A percentile compares a stretch with the other conserved stretches of the same genome.
phyloP scores from a whole-genome alignment of 2,888 invertebrate species.

The Synanthedon andrenaeformis region DNA sequence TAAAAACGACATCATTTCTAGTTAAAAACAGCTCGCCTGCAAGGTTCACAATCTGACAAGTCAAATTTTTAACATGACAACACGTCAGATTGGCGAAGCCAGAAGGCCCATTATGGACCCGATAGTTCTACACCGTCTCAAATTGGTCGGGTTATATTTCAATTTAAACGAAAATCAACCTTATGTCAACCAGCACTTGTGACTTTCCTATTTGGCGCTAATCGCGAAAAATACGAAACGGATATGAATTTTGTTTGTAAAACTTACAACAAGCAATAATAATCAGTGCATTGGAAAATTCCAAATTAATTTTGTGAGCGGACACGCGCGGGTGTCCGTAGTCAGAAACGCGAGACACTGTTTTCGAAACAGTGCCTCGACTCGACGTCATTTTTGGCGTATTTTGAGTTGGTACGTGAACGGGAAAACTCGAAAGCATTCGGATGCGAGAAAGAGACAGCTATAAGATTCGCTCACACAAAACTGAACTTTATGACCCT shows the following conservation, averaged over 20 bases:
- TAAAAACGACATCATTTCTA: slow-evolving; percentile 69
- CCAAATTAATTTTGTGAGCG: slow-evolving; percentile 59
- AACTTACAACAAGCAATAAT: slow-evolving; percentile 47
- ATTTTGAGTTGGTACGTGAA: slow-evolving; percentile 67
- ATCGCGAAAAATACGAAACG: slow-evolving; percentile 63
- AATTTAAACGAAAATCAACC: slow-evolving; percentile 36
- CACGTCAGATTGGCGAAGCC: slow-evolving; percentile 21
- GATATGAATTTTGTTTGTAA: slow-evolving; percentile 61
- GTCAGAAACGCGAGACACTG: slow-evolving; percentile 63
- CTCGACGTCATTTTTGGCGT: slow-evolving; percentile 68
- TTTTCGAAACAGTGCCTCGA: slow-evolving; percentile 61
- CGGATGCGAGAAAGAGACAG: slow-evolving; percentile 57
- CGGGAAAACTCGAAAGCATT: slow-evolving; percentile 69
- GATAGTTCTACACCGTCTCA: slow-evolving; percentile 17
- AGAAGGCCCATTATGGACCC: slow-evolving; percentile 12
- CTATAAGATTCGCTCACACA: slow-evolving; percentile 22
- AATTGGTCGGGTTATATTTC: slow-evolving; percentile 35
- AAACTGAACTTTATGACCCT: slow-evolving; percentile 46
- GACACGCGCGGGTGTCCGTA: slow-evolving; percentile 46
- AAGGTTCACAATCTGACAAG: slow-evolving; percentile 29
- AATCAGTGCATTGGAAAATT: slow-evolving; percentile 75
- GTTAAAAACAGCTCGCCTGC: slow-evolving; percentile 33
- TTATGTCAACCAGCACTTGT: slow-evolving; percentile 37
- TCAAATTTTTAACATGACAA: slow-evolving; percentile 57
- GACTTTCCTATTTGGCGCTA: slow-evolving; percentile 63